Evolutionary conservation across 2,797 vertebrate genomes (phyloP).

Genomic region (Pseudochirops corinnae): DNA sequence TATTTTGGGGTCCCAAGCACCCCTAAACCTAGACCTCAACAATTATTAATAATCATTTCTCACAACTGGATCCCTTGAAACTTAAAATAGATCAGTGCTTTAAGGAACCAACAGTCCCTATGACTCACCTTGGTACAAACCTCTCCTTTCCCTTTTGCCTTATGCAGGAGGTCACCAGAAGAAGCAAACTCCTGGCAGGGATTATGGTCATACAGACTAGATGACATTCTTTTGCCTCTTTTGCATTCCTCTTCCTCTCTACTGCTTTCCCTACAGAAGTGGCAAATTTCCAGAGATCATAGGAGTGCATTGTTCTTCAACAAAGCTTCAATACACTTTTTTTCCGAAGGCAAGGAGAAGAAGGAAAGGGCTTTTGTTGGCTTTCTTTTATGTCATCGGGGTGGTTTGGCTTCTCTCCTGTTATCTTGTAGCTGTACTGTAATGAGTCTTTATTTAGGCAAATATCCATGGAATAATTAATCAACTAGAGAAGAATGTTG

Average conservation of each 20-base stretch:
- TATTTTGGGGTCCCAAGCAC: too few relatives aligned
- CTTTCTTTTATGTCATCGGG: conserved; percentile 35
- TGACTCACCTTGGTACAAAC: background rate
- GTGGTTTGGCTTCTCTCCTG: conserved; percentile 12
- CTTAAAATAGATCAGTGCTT: background rate
- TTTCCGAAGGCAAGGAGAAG: background rate
- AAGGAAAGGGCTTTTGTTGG: background rate
- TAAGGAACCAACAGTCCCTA: background rate
- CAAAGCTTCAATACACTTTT: background rate
- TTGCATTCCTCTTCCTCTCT: background rate
- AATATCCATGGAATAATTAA: background rate
- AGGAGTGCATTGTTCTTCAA: conserved; percentile 11
- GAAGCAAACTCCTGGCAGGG: background rate
- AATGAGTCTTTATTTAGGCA: conserved; percentile 58
- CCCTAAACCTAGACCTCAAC: too few relatives aligned
- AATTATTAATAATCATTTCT: too few relatives aligned
- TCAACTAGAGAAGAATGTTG: conserved; percentile 27
- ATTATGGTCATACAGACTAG: background rate
- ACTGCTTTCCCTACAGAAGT: background rate
- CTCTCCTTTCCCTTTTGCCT: conserved; percentile 17
- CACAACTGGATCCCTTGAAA: background rate
- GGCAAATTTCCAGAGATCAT: conserved; percentile 20
- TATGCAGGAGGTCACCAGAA: background rate
- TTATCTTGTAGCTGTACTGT: background rate
- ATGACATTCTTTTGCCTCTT: background rate